These are phyloP conservation scores for Chloroceryle inda DNA, from an alignment of 2,797 vertebrate species.

Conservation along the genomic window DNA sequence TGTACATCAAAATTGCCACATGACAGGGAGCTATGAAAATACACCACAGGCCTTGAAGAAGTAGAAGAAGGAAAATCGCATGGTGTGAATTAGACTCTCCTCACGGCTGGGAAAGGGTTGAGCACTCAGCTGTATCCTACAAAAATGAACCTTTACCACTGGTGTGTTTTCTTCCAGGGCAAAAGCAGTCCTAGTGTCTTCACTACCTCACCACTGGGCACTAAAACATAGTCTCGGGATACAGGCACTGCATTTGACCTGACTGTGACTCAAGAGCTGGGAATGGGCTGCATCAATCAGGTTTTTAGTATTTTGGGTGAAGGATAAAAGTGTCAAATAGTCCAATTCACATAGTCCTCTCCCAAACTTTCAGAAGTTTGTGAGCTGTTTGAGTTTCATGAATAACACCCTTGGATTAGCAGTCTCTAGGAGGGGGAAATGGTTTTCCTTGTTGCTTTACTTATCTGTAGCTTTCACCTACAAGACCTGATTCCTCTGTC, in stretches of 20 bases:
- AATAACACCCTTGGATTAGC: not conserved
- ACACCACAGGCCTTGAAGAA: not conserved
- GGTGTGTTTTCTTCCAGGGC: not conserved
- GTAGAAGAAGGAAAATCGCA: not conserved
- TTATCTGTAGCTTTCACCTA: not conserved
- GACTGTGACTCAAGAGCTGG: fast-evolving
- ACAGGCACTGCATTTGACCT: fast-evolving
- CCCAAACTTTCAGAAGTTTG: not conserved
- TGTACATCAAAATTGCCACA: not conserved
- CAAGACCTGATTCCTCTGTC: not conserved
- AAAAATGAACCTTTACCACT: not conserved
- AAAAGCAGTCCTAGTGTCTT: not conserved
- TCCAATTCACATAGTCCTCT: not conserved
- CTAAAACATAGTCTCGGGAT: not conserved
- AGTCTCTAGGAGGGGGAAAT: not conserved
- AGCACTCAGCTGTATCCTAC: not conserved
- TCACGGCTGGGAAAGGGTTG: not conserved
- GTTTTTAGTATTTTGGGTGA: not conserved
- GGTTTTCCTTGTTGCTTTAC: not conserved
- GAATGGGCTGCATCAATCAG: not conserved
- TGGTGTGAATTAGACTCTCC: not conserved
- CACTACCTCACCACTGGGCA: not conserved
- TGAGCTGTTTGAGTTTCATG: not conserved
- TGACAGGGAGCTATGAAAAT: not conserved
- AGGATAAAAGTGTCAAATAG: not conserved